phyloP scores from a whole-genome alignment of 2,113 vertebrate genomes.

The Dicentrarchus labrax region DNA sequence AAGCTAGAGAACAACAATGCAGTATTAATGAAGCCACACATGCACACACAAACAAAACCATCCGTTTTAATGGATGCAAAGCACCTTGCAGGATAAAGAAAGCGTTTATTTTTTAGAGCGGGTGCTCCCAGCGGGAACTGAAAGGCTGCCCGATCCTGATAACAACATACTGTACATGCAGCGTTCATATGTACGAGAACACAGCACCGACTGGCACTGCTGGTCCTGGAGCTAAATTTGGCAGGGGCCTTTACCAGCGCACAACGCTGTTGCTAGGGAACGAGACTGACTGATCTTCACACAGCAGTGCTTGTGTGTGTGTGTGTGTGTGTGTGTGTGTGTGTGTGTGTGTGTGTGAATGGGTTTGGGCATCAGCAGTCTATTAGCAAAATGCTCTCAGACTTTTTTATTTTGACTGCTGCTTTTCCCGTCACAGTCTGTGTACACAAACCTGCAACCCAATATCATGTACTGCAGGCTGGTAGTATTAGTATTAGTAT shows the following conservation, averaged over 20 bases:
- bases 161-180: constrained; percentile 7
- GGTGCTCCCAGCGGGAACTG: neutral
- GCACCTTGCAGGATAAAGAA: neutral
- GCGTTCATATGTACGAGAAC: constrained; percentile 22
- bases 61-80: neutral
- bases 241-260: constrained; percentile 56
- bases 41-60: constrained; percentile 16
- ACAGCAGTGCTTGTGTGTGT: constrained; percentile 4
- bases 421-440: constrained; percentile 13
- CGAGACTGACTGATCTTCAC: constrained; percentile 48
- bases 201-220: constrained; percentile 3
- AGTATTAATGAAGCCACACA: neutral
- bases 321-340: neutral
- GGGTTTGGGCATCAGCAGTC: constrained; percentile 41
- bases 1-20: neutral
- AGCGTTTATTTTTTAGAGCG: neutral
- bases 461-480: neutral
- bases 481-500: no score
- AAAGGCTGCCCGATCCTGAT: neutral
- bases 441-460: constrained; percentile 13
- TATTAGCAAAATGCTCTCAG: constrained; percentile 5
- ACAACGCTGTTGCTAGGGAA: constrained; percentile 79
- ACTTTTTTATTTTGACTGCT: constrained; percentile 44
- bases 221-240: constrained; percentile 71
- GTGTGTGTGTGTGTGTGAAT: constrained; percentile 29